phyloP scores from a whole-genome alignment of 1,140 invertebrate genomes.

The Lordiphosa clarofinis region DNA sequence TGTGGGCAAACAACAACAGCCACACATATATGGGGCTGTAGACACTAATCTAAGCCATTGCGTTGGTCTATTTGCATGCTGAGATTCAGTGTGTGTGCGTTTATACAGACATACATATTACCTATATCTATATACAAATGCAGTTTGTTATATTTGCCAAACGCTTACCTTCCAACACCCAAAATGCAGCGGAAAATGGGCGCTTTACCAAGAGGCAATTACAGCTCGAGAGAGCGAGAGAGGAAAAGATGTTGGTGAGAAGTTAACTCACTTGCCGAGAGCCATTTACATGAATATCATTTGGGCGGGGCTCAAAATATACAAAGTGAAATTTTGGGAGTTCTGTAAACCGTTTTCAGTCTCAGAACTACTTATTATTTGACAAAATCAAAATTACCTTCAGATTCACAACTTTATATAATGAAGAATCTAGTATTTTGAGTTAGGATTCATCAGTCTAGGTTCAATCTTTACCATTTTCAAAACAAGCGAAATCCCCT shows the following conservation, averaged over 20 bases:
- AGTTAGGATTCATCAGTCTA: no score
- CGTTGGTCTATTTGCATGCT: conserved; percentile 24
- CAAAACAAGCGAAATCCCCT: neutral
- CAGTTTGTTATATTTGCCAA: conserved; percentile 71
- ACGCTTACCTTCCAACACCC: conserved; percentile 44
- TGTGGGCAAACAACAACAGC: conserved; percentile 16
- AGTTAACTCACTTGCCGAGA: conserved; percentile 24
- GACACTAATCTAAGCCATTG: conserved; percentile 62
- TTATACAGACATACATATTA: conserved; percentile 2
- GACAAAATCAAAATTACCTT: no score
- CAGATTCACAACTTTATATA: no score
- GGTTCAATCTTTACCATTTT: no score
- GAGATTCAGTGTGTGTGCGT: neutral
- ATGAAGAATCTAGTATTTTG: no score
- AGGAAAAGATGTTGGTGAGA: conserved; percentile 14
- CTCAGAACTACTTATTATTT: no score
- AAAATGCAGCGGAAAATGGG: conserved; percentile 21
- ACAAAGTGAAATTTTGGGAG: conserved; percentile 22
- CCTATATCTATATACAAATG: conserved; percentile 26
- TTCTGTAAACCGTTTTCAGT: conserved; percentile 14
- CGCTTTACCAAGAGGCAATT: conserved; percentile 44
- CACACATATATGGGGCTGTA: conserved; percentile 20
- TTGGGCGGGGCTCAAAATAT: conserved; percentile 17
- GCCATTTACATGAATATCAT: conserved; percentile 69
- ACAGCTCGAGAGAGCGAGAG: conserved; percentile 13